Conservation (phyloP, 2,888 invertebrate genomes). For the Plemyria rubiginata region DNA sequence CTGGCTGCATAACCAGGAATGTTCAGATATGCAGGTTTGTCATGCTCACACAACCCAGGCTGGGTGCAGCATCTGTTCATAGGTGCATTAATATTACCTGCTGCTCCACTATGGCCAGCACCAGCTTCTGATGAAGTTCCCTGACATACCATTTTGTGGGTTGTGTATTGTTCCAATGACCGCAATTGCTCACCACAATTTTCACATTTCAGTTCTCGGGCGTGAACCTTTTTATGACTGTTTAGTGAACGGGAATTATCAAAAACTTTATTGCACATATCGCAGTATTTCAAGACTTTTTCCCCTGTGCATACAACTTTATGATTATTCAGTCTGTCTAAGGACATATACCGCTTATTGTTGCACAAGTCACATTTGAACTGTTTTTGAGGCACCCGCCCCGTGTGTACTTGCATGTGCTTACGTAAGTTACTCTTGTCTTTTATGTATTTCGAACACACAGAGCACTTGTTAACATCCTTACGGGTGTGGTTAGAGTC, state of each 20-base stretch:
- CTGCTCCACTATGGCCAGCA: slow-evolving; percentile 59
- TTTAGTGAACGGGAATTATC: slow-evolving; percentile 82
- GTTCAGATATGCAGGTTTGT: slow-evolving; percentile 81
- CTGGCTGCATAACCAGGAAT: slow-evolving; percentile 81
- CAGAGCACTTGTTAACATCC: slow-evolving; percentile 83
- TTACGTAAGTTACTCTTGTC: slow-evolving; percentile 83
- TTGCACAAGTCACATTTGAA: slow-evolving; percentile 84
- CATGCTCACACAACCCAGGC: slow-evolving; percentile 81
- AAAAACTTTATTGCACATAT: slow-evolving; percentile 84
- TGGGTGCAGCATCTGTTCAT: slow-evolving; percentile 77
- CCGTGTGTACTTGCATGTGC: slow-evolving; percentile 84
- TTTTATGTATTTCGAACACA: slow-evolving; percentile 83
- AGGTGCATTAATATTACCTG: slow-evolving; percentile 43
- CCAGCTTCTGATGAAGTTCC: slow-evolving; percentile 63
- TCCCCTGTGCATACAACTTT: slow-evolving; percentile 83
- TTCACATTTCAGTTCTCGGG: slow-evolving; percentile 81
- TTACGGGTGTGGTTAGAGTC: slow-evolving; percentile 81
- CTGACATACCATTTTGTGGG: slow-evolving; percentile 80
- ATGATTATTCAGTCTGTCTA: slow-evolving; percentile 82
- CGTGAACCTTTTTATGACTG: slow-evolving; percentile 83
- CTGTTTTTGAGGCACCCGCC: slow-evolving; percentile 81
- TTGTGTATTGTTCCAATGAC: slow-evolving; percentile 80
- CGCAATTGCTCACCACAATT: slow-evolving; percentile 81
- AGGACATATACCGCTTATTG: slow-evolving; percentile 82
- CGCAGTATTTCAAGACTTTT: slow-evolving; percentile 80